Base-by-base conservation (phyloP, 1,140 invertebrate species). In the Brachionus plicatilis region DNA sequence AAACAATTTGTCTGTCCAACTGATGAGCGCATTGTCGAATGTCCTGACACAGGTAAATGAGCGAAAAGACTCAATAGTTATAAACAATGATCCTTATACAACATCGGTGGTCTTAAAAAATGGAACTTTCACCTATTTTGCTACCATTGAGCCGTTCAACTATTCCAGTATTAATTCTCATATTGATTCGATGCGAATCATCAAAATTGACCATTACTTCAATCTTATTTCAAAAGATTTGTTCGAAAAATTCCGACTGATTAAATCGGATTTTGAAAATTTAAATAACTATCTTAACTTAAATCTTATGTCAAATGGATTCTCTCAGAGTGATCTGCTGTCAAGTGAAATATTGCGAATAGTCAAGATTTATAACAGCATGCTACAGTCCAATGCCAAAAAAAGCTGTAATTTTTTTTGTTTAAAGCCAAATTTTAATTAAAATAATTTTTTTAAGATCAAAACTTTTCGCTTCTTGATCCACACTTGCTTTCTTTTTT, bases 21-120 rank as follows among this genome's bases (percentile, higher is more conserved):
- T 88, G 4, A 85, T 89, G 27, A 88, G 88, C 72, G 86, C 88
- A 8, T 87, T 89, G 66, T 86, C 88, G 17, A 87, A 88, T 83
- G 85, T 89, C 2, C 87, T 89, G 41, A 85, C 86, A 1, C 85
- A 87, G 14, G 86, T 89, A 5, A 82, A 82, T 47, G 65, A 68
- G 53, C 33, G 79, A 14, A 60, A 82, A 47, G 65, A 68, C 5
- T 41, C 53, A 4, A 45, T 82, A 27, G 33, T 43, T n/a, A 60
- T 82, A 43, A 68, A 82, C 79, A 82, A 68, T 86, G 88, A 85
- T 86, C 86, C 45, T 87, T 88, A 17, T 50, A 88, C 27, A 76
- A 85, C 37, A 86, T 86, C 27, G 86, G 86, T 7, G 88, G 88
- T 88, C 45, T 85, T 88, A 8, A 86, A 87, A 82, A 86, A 86